Evolutionary conservation across 2,113 vertebrate genomes (phyloP), one percentile per base, ranked within the genome.

Genomic region (Andinoacara biseriatus): DNA sequence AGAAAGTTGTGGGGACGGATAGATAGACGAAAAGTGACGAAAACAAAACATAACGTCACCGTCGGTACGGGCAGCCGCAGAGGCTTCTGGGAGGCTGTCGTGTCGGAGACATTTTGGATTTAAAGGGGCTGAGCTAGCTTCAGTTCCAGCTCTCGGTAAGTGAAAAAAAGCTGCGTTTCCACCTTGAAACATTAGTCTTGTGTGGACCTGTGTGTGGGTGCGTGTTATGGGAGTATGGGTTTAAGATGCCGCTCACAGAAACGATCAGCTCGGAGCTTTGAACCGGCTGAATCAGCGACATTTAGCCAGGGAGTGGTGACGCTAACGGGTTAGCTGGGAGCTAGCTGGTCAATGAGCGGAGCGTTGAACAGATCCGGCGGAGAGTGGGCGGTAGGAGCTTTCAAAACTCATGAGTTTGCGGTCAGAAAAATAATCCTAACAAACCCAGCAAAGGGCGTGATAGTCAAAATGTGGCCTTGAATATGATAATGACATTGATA

Each of bases 31-130:
- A 67, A 57, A 74, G 14, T 4, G 18, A 15, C 33, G 31, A 78
- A 87, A 87, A 86, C 82, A 88, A 90, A 90, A 84, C 58, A 92
- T 93, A 85, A 95, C 92, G 91, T 94, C 87, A 95, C 54, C 54
- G 13, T 15, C 65, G 54, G 33, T 7, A 35, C 8, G 22, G 57
- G 58, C 3, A 9, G 61, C 58, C 86, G 87, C 90, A 83, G 35
- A 59, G 93, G 60, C 76, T 93, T 84, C 75, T 90, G 94, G 94
- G 93, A 91, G 35, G 76, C 77, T n/a, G 46, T 78, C 40, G 69
- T 78, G 83, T 31, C 31, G 89, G 81, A 93, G 95, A 89, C 95
- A 95, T 95, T 94, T 95, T 95, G 94, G 92, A 92, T 94, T 91
- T 94, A 93, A 94, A 94, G 94, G 90, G 93, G 91, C 91, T 92